These are phyloP conservation scores for Copsychus sechellarum DNA, from an alignment of 2,113 vertebrate species.

Conservation along the genomic window DNA sequence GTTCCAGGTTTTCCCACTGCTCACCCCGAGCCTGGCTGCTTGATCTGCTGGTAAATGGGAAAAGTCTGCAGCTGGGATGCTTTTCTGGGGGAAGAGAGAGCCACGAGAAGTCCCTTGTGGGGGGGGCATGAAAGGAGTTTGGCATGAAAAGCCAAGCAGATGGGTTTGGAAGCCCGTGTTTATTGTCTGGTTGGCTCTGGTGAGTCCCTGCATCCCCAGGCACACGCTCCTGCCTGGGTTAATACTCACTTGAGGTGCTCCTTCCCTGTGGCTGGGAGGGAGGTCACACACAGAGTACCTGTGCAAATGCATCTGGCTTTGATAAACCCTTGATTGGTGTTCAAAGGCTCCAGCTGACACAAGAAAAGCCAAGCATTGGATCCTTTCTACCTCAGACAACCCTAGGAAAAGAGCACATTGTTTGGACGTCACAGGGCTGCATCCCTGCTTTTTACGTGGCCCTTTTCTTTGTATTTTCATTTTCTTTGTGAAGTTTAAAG, in stretches of 20 bases:
- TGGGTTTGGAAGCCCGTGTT: not conserved
- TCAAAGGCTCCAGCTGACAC: conserved; percentile 4
- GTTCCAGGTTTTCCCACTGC: not conserved
- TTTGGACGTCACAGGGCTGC: not conserved
- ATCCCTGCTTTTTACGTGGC: not conserved
- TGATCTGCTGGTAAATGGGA: not conserved
- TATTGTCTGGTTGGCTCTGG: not conserved
- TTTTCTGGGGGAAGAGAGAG: not conserved
- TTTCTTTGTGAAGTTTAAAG: conserved; percentile 51
- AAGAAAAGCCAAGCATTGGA: not conserved
- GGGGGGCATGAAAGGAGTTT: not conserved
- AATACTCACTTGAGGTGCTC: not conserved
- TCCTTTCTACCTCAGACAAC: conserved; percentile 40
- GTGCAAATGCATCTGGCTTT: not conserved
- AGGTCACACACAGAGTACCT: not conserved
- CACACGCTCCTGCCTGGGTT: not conserved
- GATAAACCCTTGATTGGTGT: not conserved
- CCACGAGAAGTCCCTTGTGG: not conserved
- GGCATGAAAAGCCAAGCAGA: not conserved
- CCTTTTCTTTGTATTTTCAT: conserved; percentile 31
- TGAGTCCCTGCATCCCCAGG: not conserved
- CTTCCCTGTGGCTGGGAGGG: not conserved
- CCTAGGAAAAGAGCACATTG: not conserved
- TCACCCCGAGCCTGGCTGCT: not conserved
- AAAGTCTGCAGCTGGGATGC: not conserved